Base-by-base conservation (phyloP, 2,113 vertebrate genomes). In the Steatornis caripensis region DNA sequence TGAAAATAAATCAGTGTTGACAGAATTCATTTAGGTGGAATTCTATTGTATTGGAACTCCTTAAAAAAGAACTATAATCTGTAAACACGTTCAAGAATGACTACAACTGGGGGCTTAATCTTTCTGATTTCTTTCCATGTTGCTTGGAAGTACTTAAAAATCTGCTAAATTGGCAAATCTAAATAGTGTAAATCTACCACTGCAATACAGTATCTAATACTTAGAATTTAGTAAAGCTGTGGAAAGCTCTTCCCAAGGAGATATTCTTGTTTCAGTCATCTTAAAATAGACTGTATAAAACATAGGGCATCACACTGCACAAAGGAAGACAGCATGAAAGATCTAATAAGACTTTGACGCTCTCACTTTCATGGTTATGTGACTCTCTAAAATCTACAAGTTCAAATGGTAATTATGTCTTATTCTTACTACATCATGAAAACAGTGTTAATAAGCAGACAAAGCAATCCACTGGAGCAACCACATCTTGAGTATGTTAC, bases 221-320 rank as follows among this genome's bases (percentile, higher is more conserved):
- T 24, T 34, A 65, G 36, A 45, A 75, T 51, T n/a, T 8, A 84
- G 51, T 62, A 84, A 92, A 90, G 60, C 53, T 66, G 58, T 68
- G 17, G 27, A 92, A 92, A 94, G 46, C 60, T 71, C 45, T 87
- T 72, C 55, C 46, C 43, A 71, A 78, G 34, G 26, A 95, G 51
- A 21, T 19, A 78, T 71, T 91, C 27, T 84, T 90, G 15, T 70
- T 93, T 62, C 46, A 80, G 49, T 74, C 27, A 58, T 72, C 64
- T 94, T 95, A 62, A 90, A 93, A 84, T 46, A 90, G 76, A 89
- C 49, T 58, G 14, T 65, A 54, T 75, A 81, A 83, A 95, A 62
- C 46, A 70, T 0, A 87, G 41, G 51, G 27, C 60, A 81, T 58
- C 85, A 74, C n/a, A 43, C 51, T 51, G 55, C 43, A 71, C 77